Percentiles rank a stretch among this genome's conserved stretches.
These are phyloP conservation scores for Notothenia rossii DNA, from an alignment of 2,113 vertebrate genomes.

Conservation along the genomic window DNA sequence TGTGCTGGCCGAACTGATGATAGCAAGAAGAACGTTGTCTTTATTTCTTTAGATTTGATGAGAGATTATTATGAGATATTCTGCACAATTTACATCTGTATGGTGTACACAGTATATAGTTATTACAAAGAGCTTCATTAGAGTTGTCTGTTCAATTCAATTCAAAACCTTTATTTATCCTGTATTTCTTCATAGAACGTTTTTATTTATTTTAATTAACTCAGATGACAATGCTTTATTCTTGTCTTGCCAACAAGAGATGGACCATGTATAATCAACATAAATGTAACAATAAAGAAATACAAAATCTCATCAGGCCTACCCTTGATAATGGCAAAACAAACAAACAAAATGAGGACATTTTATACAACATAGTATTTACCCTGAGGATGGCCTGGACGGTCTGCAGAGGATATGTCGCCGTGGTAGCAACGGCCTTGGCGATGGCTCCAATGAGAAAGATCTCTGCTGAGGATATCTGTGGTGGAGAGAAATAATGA, in stretches of 20 bases:
- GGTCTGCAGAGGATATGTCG: slow-evolving; percentile 86
- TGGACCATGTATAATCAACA: background rate
- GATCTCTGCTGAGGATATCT: slow-evolving; percentile 86
- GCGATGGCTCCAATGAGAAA: slow-evolving; percentile 87
- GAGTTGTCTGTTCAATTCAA: too few relatives aligned
- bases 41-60: background rate
- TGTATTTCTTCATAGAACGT: too few relatives aligned
- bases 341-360: background rate
- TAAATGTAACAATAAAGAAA: background rate
- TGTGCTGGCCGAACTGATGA: slow-evolving; percentile 85
- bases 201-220: too few relatives aligned
- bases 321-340: background rate
- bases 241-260: too few relatives aligned
- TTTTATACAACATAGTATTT: slow-evolving; percentile 28
- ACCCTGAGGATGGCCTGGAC: slow-evolving; percentile 87
- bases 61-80: background rate
- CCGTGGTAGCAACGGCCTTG: slow-evolving; percentile 85
- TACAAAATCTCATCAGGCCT: background rate
- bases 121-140: too few relatives aligned
- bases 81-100: background rate
- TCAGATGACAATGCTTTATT: too few relatives aligned
- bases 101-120: background rate
- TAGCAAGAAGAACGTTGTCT: background rate
- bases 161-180: too few relatives aligned
- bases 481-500: slow-evolving; percentile 25